Conservation (phyloP, 2,888 invertebrate species). For the Dolichopus griseipennis region DNA sequence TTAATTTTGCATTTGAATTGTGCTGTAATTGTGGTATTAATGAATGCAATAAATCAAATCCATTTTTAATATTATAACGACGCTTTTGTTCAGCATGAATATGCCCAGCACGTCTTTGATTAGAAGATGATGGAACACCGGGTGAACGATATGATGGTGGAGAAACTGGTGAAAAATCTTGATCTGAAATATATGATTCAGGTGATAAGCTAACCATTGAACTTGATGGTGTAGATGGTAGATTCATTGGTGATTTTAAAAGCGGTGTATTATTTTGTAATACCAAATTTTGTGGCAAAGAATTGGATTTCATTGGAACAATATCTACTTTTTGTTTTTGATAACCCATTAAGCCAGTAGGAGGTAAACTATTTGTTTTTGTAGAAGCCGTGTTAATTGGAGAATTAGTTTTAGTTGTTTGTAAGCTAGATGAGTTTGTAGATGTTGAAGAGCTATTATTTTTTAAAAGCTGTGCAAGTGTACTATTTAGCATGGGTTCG, state of each 20-base stretch:
- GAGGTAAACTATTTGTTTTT: constrained; percentile 14
- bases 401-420: constrained; percentile 10
- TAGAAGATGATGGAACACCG: constrained; percentile 41
- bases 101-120: constrained; percentile 76
- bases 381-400: constrained; percentile 9
- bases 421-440: constrained; percentile 16
- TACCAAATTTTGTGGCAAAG: constrained; percentile 33
- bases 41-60: constrained; percentile 87
- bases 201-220: constrained; percentile 26
- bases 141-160: constrained; percentile 42
- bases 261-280: constrained; percentile 15
- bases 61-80: constrained; percentile 90
- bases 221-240: constrained; percentile 17
- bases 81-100: constrained; percentile 94
- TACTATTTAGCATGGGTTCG: constrained; percentile 68
- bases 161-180: constrained; percentile 50
- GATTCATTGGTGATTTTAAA: constrained; percentile 1
- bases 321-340: constrained; percentile 15
- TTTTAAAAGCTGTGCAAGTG: constrained; percentile 74
- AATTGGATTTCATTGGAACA: constrained; percentile 40
- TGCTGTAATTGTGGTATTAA: constrained; percentile 85
- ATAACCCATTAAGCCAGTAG: constrained; percentile 13
- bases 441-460: constrained; percentile 26
- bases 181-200: constrained; percentile 33
- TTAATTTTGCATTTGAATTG: constrained; percentile 84